Base-by-base conservation (phyloP, 2,113 vertebrate genomes). In the Aphyosemion australe region DNA sequence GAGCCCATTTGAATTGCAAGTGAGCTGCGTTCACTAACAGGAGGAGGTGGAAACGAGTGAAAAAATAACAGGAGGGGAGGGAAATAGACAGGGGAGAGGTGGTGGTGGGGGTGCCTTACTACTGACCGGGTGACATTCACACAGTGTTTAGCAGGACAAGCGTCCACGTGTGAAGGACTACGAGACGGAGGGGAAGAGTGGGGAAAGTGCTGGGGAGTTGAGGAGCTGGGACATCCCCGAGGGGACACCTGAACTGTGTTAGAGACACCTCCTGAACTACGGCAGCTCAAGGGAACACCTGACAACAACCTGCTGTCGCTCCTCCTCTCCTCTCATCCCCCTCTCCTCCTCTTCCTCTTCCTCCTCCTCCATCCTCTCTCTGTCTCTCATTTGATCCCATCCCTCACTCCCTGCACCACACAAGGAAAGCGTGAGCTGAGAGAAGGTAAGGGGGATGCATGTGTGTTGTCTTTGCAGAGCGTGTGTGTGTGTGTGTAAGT, bases 231-330 rank as follows among this genome's bases (percentile, higher is more conserved):
- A 65, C 69, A 60, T 61, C 72, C 85, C 78, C 58, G 49, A 48
- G 66, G 78, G 78, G 79, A 86, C 84, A 88, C 84, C 83, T 77
- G 76, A 82, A 70, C 69, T 68, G 63, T 54, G 65, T 19, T 59
- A 54, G 65, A 73, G 62, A 81, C 77, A 76, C 75, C 72, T 70
- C 63, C 69, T 79, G 65, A 71, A 78, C 26, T 49, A 67, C 59
- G 63, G 67, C 61, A 47, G 49, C 85, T 72, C 76, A 50, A 21
- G 79, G 79, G 73, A 87, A 82, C 77, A 83, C 71, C 84, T 72
- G 41, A 84, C 80, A 89, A 84, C 86, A 87, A 88, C 85, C 87
- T 86, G 88, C 85, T 76, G 78, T 86, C 57, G 85, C 90, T 88
- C 87, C 89, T 89, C 87, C 86, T 88, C 82, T 76, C 78, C 61